Percentiles rank a stretch among this genome's conserved stretches.
Conservation (phyloP, 2,113 vertebrate genomes). For the Lasiurus cinereus region DNA sequence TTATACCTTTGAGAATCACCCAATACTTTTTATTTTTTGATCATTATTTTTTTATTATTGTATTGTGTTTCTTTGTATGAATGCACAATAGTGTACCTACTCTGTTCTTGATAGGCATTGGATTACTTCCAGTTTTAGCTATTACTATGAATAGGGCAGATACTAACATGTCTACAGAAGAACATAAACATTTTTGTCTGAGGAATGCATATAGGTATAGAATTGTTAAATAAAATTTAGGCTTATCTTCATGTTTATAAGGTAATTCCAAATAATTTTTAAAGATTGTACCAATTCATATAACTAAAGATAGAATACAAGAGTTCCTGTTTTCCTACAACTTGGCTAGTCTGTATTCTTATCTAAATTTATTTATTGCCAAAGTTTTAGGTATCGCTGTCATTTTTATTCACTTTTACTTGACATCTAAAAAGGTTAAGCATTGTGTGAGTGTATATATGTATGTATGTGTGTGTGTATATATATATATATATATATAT, state of each 20-base stretch:
- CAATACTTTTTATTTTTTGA: too few species aligned
- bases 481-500: too few species aligned
- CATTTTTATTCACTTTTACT: background rate
- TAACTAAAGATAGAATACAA: background rate
- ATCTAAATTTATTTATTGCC: background rate
- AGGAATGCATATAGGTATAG: background rate
- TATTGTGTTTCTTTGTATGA: background rate
- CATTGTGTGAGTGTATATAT: too few species aligned
- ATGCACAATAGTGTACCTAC: background rate
- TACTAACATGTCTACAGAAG: background rate
- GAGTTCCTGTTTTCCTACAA: background rate
- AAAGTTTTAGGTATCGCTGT: background rate
- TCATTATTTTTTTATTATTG: background rate
- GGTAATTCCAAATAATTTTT: background rate
- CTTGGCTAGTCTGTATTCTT: background rate
- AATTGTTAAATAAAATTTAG: constrained; percentile 9
- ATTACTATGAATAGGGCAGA: background rate
- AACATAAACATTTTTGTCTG: background rate
- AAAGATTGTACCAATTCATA: background rate
- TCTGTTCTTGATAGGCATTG: background rate
- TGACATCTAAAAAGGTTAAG: too few species aligned
- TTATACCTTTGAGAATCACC: background rate
- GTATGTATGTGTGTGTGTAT: too few species aligned
- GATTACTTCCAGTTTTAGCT: background rate
- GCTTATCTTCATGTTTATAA: background rate